Conservation (phyloP, 2,888 invertebrate species). For the Oxyscelio sp. region DNA sequence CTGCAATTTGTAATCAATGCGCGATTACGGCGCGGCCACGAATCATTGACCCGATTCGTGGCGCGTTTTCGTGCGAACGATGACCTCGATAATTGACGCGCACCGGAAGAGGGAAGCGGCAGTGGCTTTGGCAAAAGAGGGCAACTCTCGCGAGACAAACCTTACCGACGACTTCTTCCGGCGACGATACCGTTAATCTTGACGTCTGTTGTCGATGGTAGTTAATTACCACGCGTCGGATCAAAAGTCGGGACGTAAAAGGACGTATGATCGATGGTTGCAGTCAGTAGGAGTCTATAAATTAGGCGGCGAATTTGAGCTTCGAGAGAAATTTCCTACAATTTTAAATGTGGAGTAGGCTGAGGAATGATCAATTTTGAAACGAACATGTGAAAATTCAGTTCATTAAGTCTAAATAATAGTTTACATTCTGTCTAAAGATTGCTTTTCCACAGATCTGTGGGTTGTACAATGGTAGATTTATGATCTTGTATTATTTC, state of each 20-base stretch:
- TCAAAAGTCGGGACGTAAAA: slow-evolving; percentile 22
- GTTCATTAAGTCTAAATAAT: too few relatives aligned
- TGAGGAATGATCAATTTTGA: background rate
- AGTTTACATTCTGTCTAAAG: too few relatives aligned
- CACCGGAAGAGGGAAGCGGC: slow-evolving; percentile 66
- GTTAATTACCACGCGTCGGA: slow-evolving; percentile 14
- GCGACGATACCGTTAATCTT: slow-evolving; percentile 63
- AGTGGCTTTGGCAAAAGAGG: slow-evolving; percentile 35
- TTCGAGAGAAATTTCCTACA: background rate
- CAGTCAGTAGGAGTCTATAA: background rate
- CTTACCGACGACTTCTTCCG: slow-evolving; percentile 59
- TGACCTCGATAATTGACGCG: slow-evolving; percentile 65
- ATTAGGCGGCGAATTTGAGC: background rate
- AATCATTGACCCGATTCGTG: slow-evolving; percentile 71
- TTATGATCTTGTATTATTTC: too few relatives aligned
- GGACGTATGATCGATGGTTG: background rate
- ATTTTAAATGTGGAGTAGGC: background rate
- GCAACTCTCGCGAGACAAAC: slow-evolving; percentile 45
- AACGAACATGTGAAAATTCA: background rate
- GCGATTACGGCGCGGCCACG: slow-evolving; percentile 57
- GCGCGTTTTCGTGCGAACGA: slow-evolving; percentile 67
- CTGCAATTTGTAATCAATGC: slow-evolving; percentile 69
- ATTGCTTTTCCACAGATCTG: too few relatives aligned
- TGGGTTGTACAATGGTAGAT: too few relatives aligned
- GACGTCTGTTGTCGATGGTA: slow-evolving; percentile 18